Percentiles rank a stretch among this genome's conserved stretches.
phyloP scores from a whole-genome alignment of 2,113 vertebrate genomes.

The Clarias macrocephalus region DNA sequence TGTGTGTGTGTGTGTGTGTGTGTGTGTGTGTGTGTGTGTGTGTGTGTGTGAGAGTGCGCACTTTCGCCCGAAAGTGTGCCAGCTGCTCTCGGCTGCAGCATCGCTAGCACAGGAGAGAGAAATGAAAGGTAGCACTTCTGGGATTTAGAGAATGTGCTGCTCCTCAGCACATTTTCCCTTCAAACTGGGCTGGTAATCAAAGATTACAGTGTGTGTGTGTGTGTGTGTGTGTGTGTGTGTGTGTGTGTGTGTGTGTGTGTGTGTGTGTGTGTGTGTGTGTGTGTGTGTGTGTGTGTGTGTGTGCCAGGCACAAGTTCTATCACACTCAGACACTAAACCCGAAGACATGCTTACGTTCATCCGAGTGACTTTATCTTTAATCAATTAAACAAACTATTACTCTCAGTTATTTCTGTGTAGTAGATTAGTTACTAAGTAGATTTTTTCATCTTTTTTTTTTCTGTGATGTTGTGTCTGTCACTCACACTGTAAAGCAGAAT shows the following conservation, averaged over 20 bases:
- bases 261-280: conserved; percentile 11
- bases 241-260: neutral
- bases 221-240: conserved; percentile 13
- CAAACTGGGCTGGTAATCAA: conserved; percentile 74
- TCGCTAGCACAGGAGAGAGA: conserved; percentile 75
- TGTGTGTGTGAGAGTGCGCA: conserved; percentile 14
- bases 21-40: neutral
- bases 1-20: neutral
- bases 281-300: neutral
- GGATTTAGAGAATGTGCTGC: conserved; percentile 77
- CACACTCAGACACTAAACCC: neutral
- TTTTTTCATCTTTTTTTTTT: too few relatives aligned
- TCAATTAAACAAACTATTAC: conserved; percentile 16
- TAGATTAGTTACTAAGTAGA: neutral
- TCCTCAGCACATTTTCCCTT: conserved; percentile 75
- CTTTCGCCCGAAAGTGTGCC: conserved; percentile 74
- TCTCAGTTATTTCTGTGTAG: neutral
- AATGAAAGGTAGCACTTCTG: conserved; percentile 77
- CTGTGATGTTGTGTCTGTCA: too few relatives aligned
- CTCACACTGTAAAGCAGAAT: too few relatives aligned
- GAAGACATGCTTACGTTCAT: neutral
- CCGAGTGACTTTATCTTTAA: conserved; percentile 2
- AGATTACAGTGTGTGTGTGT: conserved; percentile 68
- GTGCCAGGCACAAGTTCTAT: conserved; percentile 5
- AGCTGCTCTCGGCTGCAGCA: conserved; percentile 78